phyloP scores from a whole-genome alignment of 2,888 invertebrate genomes.

The Scrobipalpa costella region DNA sequence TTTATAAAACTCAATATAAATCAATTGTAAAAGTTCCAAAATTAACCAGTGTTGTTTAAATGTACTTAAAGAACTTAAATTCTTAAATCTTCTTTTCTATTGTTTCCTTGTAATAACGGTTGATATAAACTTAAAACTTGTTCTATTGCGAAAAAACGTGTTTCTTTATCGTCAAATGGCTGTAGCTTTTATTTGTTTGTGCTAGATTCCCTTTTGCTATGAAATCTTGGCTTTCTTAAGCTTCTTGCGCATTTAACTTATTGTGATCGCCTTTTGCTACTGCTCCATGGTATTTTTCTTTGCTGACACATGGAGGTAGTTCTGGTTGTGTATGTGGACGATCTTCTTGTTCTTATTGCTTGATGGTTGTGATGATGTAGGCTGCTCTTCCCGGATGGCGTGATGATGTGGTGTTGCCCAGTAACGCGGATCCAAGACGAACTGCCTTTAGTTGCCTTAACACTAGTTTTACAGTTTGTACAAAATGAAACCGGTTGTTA shows the following conservation, averaged over 20 bases:
- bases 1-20: slow-evolving; percentile 77
- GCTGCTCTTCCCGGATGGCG: slow-evolving; percentile 75
- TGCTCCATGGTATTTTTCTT: slow-evolving; percentile 62
- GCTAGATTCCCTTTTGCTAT: slow-evolving; percentile 71
- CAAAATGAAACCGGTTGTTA: slow-evolving; percentile 70
- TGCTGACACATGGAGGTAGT: slow-evolving; percentile 55
- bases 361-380: slow-evolving; percentile 53
- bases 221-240: slow-evolving; percentile 71
- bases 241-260: slow-evolving; percentile 77
- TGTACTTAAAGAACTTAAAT: slow-evolving; percentile 77
- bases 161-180: slow-evolving; percentile 82
- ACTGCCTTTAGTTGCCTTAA: slow-evolving; percentile 77
- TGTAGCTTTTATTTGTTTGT: slow-evolving; percentile 67
- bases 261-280: slow-evolving; percentile 54
- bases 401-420: slow-evolving; percentile 67
- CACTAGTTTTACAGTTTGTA: slow-evolving; percentile 73
- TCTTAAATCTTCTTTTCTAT: slow-evolving; percentile 80
- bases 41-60: slow-evolving; percentile 81
- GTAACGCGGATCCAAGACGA: slow-evolving; percentile 72
- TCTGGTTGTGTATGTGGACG: background rate
- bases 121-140: slow-evolving; percentile 82
- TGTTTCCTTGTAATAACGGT: slow-evolving; percentile 80
- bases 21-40: slow-evolving; percentile 78
- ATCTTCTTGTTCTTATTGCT: slow-evolving; percentile 42
- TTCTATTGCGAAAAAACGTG: slow-evolving; percentile 83